Percentiles rank a stretch among this genome's conserved stretches.
Evolutionary conservation across 2,888 invertebrate genomes (phyloP).

Genomic region (Empis stercorea): DNA sequence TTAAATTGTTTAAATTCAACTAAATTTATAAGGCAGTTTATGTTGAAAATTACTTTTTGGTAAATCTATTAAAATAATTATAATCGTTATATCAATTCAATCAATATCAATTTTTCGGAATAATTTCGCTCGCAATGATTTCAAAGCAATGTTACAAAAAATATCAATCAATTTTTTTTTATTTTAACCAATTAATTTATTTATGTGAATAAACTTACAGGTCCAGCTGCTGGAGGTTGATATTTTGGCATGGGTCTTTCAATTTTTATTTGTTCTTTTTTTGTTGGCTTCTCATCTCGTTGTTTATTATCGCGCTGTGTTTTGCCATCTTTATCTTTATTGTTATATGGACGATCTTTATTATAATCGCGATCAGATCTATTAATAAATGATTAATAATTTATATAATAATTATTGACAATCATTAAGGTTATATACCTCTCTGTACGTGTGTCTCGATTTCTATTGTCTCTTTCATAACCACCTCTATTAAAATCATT

Average conservation of each 20-base stretch:
- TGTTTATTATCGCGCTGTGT: constrained; percentile 15
- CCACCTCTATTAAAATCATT: constrained; percentile 20
- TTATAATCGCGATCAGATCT: constrained; percentile 13
- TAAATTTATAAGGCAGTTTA: no score
- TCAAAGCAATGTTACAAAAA: no score
- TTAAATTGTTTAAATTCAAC: no score
- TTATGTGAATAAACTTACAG: constrained; percentile 52
- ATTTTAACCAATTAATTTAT: no score
- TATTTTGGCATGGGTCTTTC: constrained; percentile 52
- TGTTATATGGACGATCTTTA: constrained; percentile 6
- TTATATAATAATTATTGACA: not conserved
- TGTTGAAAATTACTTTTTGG: no score
- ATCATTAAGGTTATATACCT: not conserved
- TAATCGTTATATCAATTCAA: no score
- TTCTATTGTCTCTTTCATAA: constrained; percentile 9
- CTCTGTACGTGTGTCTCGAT: constrained; percentile 4
- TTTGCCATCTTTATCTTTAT: no score
- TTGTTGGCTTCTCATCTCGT: constrained; percentile 32
- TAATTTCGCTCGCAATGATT: no score
- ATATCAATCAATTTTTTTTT: no score
- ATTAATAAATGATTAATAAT: not conserved
- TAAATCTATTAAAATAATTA: no score
- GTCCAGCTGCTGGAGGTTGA: constrained; percentile 53
- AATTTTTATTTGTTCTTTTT: constrained; percentile 26
- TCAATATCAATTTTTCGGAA: no score